Base-by-base conservation (phyloP, 2,888 invertebrate species). In the Merodon equestris region DNA sequence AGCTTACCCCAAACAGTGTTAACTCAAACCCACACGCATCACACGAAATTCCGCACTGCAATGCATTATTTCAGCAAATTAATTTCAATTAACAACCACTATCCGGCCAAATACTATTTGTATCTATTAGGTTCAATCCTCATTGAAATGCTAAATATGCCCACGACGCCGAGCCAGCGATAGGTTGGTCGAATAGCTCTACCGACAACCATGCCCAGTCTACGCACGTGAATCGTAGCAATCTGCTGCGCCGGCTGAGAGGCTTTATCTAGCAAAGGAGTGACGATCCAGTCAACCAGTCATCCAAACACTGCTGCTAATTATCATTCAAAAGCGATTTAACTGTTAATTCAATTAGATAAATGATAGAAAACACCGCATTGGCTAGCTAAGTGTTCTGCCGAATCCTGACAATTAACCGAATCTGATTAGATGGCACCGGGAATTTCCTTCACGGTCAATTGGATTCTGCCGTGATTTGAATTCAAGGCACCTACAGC, bases 261-360 rank as follows among this genome's bases (percentile, higher is more conserved):
- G 40, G 48, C 14, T 56, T 50, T 13, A 58, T 47, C 13, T 18
- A 51, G 4, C 17, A 7, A n/a, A 10, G 58, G 1, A 9, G 10
- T 7, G 7, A 4, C 7, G 27, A 7, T 27, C 27, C 27, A 34
- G 7, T 9, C 12, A 51, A 17, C 0, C 12, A 56, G 14, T 15
- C n/a, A 42, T 13, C 53, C 48, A 44, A n/a, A 36, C 18, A 9
- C 10, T 36, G 63, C 18, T 14, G 34, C 54, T 66, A 42, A 76
- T 76, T 76, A 71, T 47, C 34, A 74, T 76, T 68, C 47, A 19
- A 53, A 53, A 75, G 19, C 71, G 13, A 60, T 76, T 76, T 45
- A 76, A 76, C 64, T 54, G 64, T 71, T 71, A 71, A 71, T 71
- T 76, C 58, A 66, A 66, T 76, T 71, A 66, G 45, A 75, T 75